These are phyloP conservation scores for Lithodes maja DNA, from an alignment of 2,888 invertebrate genomes.

Conservation along the genomic window DNA sequence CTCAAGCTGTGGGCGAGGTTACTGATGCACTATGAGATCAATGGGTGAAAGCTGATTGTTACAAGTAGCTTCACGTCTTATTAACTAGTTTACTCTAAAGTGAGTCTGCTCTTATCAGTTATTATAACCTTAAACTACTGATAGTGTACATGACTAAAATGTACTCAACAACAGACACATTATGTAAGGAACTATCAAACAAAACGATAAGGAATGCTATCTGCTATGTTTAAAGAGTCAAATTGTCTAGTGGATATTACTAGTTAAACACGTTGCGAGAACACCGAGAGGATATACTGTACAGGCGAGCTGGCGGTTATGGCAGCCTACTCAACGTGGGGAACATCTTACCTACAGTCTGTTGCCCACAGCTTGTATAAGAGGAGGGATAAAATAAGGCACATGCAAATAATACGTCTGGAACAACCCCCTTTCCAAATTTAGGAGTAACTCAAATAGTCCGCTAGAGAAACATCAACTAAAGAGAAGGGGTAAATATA, in stretches of 20 bases:
- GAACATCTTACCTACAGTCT: conserved; percentile 33
- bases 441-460: conserved; percentile 13
- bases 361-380: conserved; percentile 53
- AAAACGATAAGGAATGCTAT: conserved; percentile 43
- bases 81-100: conserved; percentile 48
- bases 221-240: conserved; percentile 28
- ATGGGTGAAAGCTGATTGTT: conserved; percentile 59
- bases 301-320: conserved; percentile 9
- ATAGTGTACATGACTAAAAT: conserved; percentile 35
- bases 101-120: conserved; percentile 52
- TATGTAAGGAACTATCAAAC: conserved; percentile 38
- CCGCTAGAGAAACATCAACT: conserved; percentile 13
- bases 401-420: conserved; percentile 56
- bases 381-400: conserved; percentile 49
- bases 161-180: conserved; percentile 45
- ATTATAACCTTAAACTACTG: conserved; percentile 47
- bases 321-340: conserved; percentile 33
- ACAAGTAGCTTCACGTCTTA: conserved; percentile 46
- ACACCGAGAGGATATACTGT: conserved; percentile 51
- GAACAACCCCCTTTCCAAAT: conserved; percentile 59
- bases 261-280: conserved; percentile 49
- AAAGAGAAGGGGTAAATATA: not conserved
- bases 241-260: conserved; percentile 53
- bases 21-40: conserved; percentile 59
- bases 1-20: conserved; percentile 53